These are phyloP conservation scores for Orchesella cincta DNA, from an alignment of 1,140 invertebrate genomes.

Conservation along the genomic window DNA sequence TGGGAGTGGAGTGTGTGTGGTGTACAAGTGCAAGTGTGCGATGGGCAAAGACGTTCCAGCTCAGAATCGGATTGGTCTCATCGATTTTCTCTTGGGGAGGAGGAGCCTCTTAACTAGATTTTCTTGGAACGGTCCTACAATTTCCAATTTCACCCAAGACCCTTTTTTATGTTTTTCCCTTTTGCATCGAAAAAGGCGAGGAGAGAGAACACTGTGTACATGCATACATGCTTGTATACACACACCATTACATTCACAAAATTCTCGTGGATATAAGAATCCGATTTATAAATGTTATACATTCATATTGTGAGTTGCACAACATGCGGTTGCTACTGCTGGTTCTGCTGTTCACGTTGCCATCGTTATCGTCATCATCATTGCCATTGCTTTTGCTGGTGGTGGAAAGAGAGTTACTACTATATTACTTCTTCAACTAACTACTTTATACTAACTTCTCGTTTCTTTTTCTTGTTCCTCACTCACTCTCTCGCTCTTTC, in stretches of 20 bases:
- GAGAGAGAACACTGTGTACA: conserved; percentile 29
- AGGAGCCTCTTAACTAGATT: conserved; percentile 53
- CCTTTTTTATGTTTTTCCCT: conserved; percentile 52
- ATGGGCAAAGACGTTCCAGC: conserved; percentile 47
- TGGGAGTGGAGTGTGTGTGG: conserved; percentile 6
- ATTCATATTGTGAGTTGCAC: neutral
- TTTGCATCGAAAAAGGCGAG: conserved; percentile 45
- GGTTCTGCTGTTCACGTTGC: neutral
- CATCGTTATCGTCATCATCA: neutral
- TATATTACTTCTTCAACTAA: no score
- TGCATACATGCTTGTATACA: conserved; percentile 20
- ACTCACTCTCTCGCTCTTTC: no score
- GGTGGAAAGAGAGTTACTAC: no score
- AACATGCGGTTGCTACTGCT: conserved; percentile 18
- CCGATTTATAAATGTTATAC: neutral
- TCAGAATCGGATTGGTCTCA: conserved; percentile 51
- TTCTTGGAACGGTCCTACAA: conserved; percentile 52
- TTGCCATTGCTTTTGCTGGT: neutral
- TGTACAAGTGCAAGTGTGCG: conserved; percentile 12
- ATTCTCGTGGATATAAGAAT: neutral
- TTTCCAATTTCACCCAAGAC: conserved; percentile 53
- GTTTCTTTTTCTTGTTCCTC: no score
- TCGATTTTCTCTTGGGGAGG: conserved; percentile 50
- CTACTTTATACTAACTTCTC: no score
- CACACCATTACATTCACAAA: neutral